Base-by-base conservation (phyloP, 2,888 invertebrate species). In the Microctonus brassicae region DNA sequence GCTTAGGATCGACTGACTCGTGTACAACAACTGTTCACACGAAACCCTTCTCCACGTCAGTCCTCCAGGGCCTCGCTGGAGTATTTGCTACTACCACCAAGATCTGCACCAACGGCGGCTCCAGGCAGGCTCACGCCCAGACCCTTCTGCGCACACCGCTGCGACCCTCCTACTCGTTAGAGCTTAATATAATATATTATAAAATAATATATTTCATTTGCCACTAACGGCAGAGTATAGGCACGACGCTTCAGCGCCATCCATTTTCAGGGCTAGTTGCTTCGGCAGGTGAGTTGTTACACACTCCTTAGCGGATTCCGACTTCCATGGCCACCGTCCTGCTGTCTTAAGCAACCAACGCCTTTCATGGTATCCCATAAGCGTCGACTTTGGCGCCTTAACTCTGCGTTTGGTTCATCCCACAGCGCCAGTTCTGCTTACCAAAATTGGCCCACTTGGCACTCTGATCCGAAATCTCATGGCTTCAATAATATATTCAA, bases 321-420 rank as follows among this genome's bases (percentile, higher is more conserved):
- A 93, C 92, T 93, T 93, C 92, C 92, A 92, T 92, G 92, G 91
- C 91, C 92, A 92, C 91, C 91, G 91, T 91, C 92, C 91, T 91
- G 91, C 91, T 92, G 91, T 91, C 90, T 89, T 87, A 86, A 91
- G 89, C 90, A 88, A 91, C 89, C 78, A 79, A 79, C 89, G 87
- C 88, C 91, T 91, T 92, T 92, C 29, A 58, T 58, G 57, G 57
- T 26, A 58, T 58, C 57, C 57, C 57, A 58, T 58, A 29, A 81
- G 80, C 81, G 82, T 81, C 79, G 79, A 81, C 77, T 83, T 81
- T 68, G 83, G 82, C 82, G 79, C 82, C 82, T 83, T 82, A 82
- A 82, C 83, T 81, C 79, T 62, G 79, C 80, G 82, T 82, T 82
- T 79, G 81, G 80, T 75, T 76, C 76, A 75, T 76, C 76, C 75